Percentiles rank a stretch among this genome's conserved stretches.
phyloP scores from a whole-genome alignment of 2,888 invertebrate species.

The Choristoneura rosaceana region DNA sequence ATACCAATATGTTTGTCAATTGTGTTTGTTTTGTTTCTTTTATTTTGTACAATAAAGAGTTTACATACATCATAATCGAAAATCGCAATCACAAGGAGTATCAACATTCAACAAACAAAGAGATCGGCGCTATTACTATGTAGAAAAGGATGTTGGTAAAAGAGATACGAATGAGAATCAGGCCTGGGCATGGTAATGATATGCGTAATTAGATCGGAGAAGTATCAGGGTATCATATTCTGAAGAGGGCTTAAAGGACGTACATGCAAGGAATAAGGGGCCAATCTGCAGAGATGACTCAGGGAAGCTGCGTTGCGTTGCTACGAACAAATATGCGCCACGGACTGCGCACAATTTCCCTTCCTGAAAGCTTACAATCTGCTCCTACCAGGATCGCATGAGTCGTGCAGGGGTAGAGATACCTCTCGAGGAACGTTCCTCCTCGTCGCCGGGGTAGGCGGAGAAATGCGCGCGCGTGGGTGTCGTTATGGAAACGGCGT shows the following conservation, averaged over 20 bases:
- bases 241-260: constrained; percentile 49
- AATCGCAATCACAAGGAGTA: no score
- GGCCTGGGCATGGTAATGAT: constrained; percentile 67
- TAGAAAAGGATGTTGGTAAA: not conserved
- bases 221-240: constrained; percentile 79
- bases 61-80: no score
- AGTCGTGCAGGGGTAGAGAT: constrained; percentile 57
- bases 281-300: constrained; percentile 1
- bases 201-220: constrained; percentile 85
- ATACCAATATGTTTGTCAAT: no score
- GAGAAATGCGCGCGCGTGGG: constrained; percentile 74
- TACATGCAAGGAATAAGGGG: constrained; percentile 22
- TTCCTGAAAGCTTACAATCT: constrained; percentile 90
- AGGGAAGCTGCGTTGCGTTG: constrained; percentile 8
- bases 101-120: no score
- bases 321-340: constrained; percentile 54
- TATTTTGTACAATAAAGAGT: no score
- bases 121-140: not conserved
- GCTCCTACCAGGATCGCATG: constrained; percentile 84
- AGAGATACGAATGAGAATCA: not conserved
- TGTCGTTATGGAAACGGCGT: constrained; percentile 77
- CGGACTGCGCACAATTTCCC: constrained; percentile 65
- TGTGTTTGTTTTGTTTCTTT: no score
- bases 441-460: constrained; percentile 73
- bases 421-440: constrained; percentile 57